Evolutionary conservation across 2,888 invertebrate genomes (phyloP).

Genomic region (Polymixis flavicincta): DNA sequence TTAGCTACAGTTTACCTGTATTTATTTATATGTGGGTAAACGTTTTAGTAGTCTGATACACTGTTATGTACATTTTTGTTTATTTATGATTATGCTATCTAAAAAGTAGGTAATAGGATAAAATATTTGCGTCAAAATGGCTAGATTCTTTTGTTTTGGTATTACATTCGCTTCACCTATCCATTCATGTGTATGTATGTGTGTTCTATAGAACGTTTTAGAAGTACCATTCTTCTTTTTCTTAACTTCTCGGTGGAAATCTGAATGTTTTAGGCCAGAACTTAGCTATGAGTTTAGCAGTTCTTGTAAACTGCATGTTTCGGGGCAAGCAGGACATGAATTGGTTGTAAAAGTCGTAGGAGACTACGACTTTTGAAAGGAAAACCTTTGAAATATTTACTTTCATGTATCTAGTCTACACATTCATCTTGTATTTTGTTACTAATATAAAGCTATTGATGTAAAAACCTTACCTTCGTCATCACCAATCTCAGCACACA

Average conservation of each 20-base stretch:
- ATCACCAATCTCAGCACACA: constrained; percentile 69
- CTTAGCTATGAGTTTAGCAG: neutral
- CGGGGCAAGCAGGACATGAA: neutral
- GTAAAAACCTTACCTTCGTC: constrained; percentile 63
- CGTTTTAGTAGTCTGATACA: neutral
- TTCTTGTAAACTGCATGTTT: neutral
- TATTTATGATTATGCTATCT: constrained; percentile 36
- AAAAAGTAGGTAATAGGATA: constrained; percentile 22
- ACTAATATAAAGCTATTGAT: neutral
- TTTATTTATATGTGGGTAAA: neutral
- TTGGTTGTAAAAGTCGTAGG: neutral
- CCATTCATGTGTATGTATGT: neutral
- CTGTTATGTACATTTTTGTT: constrained; percentile 22
- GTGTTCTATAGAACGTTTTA: neutral
- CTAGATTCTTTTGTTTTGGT: constrained; percentile 16
- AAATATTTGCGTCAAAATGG: neutral
- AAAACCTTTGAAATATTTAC: neutral
- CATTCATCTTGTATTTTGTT: neutral
- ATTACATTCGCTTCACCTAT: neutral
- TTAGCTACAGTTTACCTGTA: neutral
- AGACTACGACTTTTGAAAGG: too few species aligned
- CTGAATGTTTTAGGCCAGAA: neutral
- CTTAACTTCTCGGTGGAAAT: neutral
- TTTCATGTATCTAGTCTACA: neutral
- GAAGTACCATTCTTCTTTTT: neutral